phyloP scores from a whole-genome alignment of 2,888 invertebrate genomes.

The Trimorus sp. region DNA sequence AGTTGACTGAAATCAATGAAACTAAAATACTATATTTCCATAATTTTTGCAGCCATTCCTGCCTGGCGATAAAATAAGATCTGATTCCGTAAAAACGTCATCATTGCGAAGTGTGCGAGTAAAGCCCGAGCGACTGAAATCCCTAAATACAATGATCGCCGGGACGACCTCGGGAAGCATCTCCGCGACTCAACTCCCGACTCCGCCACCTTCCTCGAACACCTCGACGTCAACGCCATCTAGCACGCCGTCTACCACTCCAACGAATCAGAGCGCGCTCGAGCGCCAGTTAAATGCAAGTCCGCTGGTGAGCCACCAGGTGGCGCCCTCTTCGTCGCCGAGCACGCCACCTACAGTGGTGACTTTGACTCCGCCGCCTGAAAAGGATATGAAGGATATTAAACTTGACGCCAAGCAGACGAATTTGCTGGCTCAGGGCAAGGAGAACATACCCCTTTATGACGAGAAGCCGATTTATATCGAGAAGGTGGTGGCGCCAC shows the following conservation, averaged over 20 bases:
- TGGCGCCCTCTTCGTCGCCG: conserved; percentile 73
- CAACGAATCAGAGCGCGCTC: conserved; percentile 76
- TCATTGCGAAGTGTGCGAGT: conserved; percentile 86
- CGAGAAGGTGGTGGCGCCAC: conserved; percentile 83
- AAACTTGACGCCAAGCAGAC: conserved; percentile 78
- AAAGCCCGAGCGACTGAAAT: conserved; percentile 84
- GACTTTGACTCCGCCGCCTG: conserved; percentile 81
- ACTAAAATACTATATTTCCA: no score
- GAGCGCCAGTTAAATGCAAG: conserved; percentile 78
- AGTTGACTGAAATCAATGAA: no score
- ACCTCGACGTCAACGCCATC: conserved; percentile 76
- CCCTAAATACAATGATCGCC: conserved; percentile 79
- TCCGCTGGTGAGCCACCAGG: conserved; percentile 72
- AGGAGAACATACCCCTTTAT: conserved; percentile 83
- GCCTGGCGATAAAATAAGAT: conserved; percentile 78
- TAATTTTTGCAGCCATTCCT: conserved; percentile 76
- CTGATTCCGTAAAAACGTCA: conserved; percentile 82
- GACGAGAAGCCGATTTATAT: conserved; percentile 77
- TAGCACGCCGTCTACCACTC: conserved; percentile 77
- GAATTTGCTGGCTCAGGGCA: conserved; percentile 82
- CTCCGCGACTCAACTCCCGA: conserved; percentile 75
- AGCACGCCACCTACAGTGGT: conserved; percentile 79
- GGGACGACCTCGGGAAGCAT: conserved; percentile 68
- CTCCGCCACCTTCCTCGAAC: conserved; percentile 77
- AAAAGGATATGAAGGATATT: conserved; percentile 80